Conservation (phyloP, 2,888 invertebrate genomes). For the Phorcus lineatus region DNA sequence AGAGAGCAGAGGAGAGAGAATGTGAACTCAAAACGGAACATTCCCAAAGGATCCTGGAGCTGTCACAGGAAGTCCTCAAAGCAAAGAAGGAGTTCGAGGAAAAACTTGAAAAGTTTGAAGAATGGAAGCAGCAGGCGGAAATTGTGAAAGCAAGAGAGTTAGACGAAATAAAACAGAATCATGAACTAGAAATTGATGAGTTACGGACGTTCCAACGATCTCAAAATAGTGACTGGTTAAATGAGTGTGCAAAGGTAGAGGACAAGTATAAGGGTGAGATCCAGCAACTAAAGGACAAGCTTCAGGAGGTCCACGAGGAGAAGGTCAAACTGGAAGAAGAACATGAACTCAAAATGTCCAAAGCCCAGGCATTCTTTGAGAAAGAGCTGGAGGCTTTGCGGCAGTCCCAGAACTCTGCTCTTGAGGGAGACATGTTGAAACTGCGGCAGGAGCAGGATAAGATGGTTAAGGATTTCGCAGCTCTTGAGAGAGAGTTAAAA, state of each 20-base stretch:
- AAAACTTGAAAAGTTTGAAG: conserved; percentile 62
- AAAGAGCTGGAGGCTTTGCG: conserved; percentile 70
- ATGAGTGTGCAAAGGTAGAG: conserved; percentile 61
- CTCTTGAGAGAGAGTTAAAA: conserved; percentile 59
- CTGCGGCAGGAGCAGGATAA: conserved; percentile 65
- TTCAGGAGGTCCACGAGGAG: conserved; percentile 54
- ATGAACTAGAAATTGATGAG: conserved; percentile 66
- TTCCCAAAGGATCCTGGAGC: conserved; percentile 62
- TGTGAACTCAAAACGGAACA: conserved; percentile 62
- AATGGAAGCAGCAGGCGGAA: conserved; percentile 59
- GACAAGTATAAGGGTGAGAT: conserved; percentile 63
- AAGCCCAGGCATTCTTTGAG: conserved; percentile 73
- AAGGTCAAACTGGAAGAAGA: conserved; percentile 66
- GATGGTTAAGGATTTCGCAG: conserved; percentile 65
- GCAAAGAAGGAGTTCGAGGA: conserved; percentile 72
- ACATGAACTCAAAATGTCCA: conserved; percentile 68
- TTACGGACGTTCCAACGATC: conserved; percentile 52
- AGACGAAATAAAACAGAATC: conserved; percentile 58
- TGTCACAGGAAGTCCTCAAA: conserved; percentile 69
- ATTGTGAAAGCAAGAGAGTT: conserved; percentile 61
- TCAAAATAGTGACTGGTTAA: conserved; percentile 62
- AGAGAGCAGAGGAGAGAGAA: conserved; percentile 61
- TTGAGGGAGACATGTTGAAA: conserved; percentile 54
- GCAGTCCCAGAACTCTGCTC: conserved; percentile 51
- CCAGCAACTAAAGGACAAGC: conserved; percentile 52